These are phyloP conservation scores for Drosophila truncata DNA, from an alignment of 1,140 invertebrate genomes.

Conservation along the genomic window DNA sequence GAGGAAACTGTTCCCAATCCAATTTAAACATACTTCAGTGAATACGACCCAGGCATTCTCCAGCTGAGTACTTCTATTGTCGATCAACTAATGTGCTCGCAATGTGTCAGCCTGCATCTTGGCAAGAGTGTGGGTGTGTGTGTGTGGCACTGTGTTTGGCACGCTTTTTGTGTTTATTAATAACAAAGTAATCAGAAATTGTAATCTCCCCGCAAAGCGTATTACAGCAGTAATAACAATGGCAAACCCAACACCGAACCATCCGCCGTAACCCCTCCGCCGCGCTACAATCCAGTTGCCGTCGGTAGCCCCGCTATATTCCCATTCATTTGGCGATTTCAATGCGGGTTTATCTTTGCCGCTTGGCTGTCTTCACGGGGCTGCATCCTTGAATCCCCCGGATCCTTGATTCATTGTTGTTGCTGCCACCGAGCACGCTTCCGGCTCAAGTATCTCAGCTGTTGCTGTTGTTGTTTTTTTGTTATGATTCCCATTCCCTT, in stretches of 20 bases:
- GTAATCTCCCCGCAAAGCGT: slow-evolving; percentile 78
- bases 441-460: slow-evolving; percentile 69
- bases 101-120: slow-evolving; percentile 32
- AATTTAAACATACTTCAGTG: slow-evolving; percentile 1
- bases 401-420: slow-evolving; percentile 43
- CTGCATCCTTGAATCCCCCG: slow-evolving; percentile 50
- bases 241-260: slow-evolving; percentile 58
- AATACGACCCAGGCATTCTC: not conserved
- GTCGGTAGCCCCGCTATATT: not conserved
- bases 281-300: not conserved
- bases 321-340: slow-evolving; percentile 45
- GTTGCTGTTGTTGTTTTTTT: slow-evolving; percentile 34
- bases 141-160: slow-evolving; percentile 43
- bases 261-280: slow-evolving; percentile 2
- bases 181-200: slow-evolving; percentile 84
- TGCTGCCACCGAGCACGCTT: slow-evolving; percentile 55
- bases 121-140: slow-evolving; percentile 33
- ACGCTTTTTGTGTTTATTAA: slow-evolving; percentile 80
- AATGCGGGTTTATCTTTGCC: slow-evolving; percentile 57
- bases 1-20: not conserved
- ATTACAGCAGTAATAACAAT: slow-evolving; percentile 82
- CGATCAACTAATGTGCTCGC: slow-evolving; percentile 20
- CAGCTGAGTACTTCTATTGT: slow-evolving; percentile 20
- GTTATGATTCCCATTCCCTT: slow-evolving; percentile 30
- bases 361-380: slow-evolving; percentile 35